Percentiles rank a stretch among this genome's conserved stretches.
These are phyloP conservation scores for Argynnis bischoffii DNA, from an alignment of 2,888 invertebrate species.

Conservation along the genomic window DNA sequence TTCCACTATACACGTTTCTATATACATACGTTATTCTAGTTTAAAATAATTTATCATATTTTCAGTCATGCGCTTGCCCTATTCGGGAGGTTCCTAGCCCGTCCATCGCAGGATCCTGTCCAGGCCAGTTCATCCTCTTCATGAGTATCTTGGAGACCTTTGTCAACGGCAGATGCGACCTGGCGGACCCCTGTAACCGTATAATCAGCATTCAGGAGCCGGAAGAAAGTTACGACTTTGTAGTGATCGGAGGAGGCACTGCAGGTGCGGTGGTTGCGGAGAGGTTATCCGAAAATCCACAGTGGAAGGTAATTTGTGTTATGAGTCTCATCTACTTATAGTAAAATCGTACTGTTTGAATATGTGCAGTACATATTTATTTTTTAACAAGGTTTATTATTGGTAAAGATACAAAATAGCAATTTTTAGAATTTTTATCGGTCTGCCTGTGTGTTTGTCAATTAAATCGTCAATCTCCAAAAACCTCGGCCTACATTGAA, in stretches of 20 bases:
- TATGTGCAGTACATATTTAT: too few relatives aligned
- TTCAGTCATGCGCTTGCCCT: constrained; percentile 80
- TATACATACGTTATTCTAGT: not conserved
- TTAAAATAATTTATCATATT: constrained; percentile 14
- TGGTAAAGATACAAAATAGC: too few relatives aligned
- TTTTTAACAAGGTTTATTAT: too few relatives aligned
- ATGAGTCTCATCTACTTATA: not conserved
- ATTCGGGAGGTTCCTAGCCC: constrained; percentile 79
- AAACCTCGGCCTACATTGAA: too few relatives aligned
- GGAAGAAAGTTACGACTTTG: constrained; percentile 84
- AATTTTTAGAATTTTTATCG: too few relatives aligned
- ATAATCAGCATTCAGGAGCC: constrained; percentile 65
- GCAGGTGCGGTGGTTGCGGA: constrained; percentile 85
- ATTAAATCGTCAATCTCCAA: too few relatives aligned
- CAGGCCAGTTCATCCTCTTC: constrained; percentile 83
- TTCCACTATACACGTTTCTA: too few relatives aligned
- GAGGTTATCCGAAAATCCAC: constrained; percentile 84
- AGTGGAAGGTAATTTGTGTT: constrained; percentile 79
- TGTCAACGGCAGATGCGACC: constrained; percentile 81
- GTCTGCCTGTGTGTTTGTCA: too few relatives aligned
- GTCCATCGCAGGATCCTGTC: constrained; percentile 81
- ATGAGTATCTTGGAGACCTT: constrained; percentile 85
- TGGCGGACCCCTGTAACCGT: constrained; percentile 84
- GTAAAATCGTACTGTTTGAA: too few relatives aligned
- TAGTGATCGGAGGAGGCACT: constrained; percentile 86